These are phyloP conservation scores for Speoplatyrhinus poulsoni DNA, from an alignment of 2,113 vertebrate genomes.

Conservation along the genomic window DNA sequence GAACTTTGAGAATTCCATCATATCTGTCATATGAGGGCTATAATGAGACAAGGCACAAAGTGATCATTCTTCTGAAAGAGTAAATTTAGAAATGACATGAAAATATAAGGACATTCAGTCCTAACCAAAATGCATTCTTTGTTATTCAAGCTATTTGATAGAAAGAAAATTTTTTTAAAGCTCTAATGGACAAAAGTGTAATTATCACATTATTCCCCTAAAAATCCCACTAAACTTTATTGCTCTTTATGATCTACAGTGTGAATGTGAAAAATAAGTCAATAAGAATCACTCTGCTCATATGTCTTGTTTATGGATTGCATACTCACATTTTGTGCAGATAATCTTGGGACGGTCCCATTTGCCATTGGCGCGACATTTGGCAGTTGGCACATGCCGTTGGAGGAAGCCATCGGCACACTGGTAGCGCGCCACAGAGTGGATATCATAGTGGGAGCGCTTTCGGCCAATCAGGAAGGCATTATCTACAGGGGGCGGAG, in stretches of 20 bases:
- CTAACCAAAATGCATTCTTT: slow-evolving; percentile 9
- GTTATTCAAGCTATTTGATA: not conserved
- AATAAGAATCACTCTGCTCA: slow-evolving; percentile 16
- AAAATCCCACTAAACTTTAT: too few species aligned
- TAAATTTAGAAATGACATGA: slow-evolving; percentile 20
- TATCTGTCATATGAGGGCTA: slow-evolving; percentile 40
- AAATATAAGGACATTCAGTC: slow-evolving; percentile 29
- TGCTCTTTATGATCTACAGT: not conserved
- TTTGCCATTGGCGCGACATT: slow-evolving; percentile 88
- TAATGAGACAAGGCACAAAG: slow-evolving; percentile 35
- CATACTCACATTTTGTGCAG: slow-evolving; percentile 90
- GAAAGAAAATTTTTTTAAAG: slow-evolving; percentile 2
- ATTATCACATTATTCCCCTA: too few species aligned
- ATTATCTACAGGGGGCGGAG: slow-evolving; percentile 86
- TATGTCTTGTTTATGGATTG: not conserved
- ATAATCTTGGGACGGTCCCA: slow-evolving; percentile 93
- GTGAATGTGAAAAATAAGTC: slow-evolving; percentile 19
- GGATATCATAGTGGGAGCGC: slow-evolving; percentile 88
- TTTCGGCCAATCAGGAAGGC: slow-evolving; percentile 84
- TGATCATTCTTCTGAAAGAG: slow-evolving; percentile 25
- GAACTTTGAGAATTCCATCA: slow-evolving; percentile 45
- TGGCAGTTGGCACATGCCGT: slow-evolving; percentile 86
- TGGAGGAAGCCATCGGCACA: slow-evolving; percentile 88
- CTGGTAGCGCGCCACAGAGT: slow-evolving; percentile 90
- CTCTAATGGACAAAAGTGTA: slow-evolving; percentile 6